Conservation (phyloP, 2,113 vertebrate species). For the Chroicocephalus ridibundus region DNA sequence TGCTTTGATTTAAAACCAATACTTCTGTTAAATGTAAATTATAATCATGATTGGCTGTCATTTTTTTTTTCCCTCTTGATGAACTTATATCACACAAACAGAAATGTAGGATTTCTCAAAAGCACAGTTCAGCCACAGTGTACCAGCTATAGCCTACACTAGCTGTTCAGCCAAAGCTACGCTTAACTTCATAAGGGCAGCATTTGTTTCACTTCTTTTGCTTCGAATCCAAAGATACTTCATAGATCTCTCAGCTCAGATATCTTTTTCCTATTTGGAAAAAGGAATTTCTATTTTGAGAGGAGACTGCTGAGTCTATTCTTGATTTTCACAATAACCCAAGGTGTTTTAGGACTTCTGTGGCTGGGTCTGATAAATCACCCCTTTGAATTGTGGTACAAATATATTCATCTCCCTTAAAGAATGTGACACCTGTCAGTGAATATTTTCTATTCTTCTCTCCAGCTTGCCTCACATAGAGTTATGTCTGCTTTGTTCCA, state of each 20-base stretch:
- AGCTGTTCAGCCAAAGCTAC: not conserved
- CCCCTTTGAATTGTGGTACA: not conserved
- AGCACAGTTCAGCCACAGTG: not conserved
- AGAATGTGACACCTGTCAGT: not conserved
- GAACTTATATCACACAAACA: not conserved
- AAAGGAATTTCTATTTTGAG: not conserved
- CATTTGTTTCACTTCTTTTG: not conserved
- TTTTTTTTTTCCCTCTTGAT: not conserved
- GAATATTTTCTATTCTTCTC: not conserved
- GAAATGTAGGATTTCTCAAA: not conserved
- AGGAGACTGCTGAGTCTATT: not conserved
- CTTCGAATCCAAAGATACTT: not conserved
- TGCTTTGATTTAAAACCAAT: not conserved
- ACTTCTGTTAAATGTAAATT: not conserved
- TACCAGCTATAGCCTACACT: not conserved
- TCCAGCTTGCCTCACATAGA: not conserved
- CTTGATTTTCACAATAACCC: not conserved
- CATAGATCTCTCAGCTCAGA: not conserved
- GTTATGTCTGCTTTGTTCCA: not conserved
- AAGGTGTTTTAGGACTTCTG: not conserved
- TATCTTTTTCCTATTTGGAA: not conserved
- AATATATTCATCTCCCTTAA: not conserved
- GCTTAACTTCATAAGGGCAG: not conserved
- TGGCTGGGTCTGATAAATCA: not conserved
- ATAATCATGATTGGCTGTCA: not conserved